Evolutionary conservation across 2,888 invertebrate species (phyloP), one percentile per base, ranked within the genome.

Genomic region (Nebria brevicollis): DNA sequence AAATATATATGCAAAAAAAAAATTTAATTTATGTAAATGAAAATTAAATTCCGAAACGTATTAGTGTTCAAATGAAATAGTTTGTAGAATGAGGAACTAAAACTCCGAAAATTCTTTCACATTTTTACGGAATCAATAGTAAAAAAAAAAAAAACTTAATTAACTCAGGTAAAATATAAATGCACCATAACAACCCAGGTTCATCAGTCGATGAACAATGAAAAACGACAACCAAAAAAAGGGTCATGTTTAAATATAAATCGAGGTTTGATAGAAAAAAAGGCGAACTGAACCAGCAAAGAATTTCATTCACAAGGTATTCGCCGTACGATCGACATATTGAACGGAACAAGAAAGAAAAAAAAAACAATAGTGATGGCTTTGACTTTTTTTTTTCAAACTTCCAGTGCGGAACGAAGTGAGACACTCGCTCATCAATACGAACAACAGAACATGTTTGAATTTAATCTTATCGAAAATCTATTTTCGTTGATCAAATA

Each of bases 301-400:
- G 70, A 70, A 70, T 25, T 70, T 70, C 70, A 70, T 70, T 70
- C 70, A 70, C 26, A 70, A 70, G 34, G 34, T 70, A 34, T 34
- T 70, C 34, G 70, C 70, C 70, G 25, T 70, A 70, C 70, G 70
- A 70, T 70, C 13, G 25, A 70, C 70, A 70, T 70, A 70, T 70
- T 70, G 34, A 70, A 70, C 70, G 70, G 70, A 70, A 26, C 4
- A 34, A 70, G 70, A 70, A 70, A 20, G 1, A 20, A 20, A 20
- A 20, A 70, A 70, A 70, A 34, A 25, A 25, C 26, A 70, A 70
- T 66, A 66, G 66, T 66, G 15, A 15, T 26, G 25, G 25, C 6
- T 1, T 70, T 20, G 20, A 20, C 11, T 15, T 20, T 70, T 25
- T 25, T 70, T 15, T 70, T 70, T 26, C 25, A 25, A 70, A 70